Percentiles rank a stretch among this genome's conserved stretches.
Evolutionary conservation across 2,797 vertebrate species (phyloP).

Genomic region (Microcaecilia unicolor): DNA sequence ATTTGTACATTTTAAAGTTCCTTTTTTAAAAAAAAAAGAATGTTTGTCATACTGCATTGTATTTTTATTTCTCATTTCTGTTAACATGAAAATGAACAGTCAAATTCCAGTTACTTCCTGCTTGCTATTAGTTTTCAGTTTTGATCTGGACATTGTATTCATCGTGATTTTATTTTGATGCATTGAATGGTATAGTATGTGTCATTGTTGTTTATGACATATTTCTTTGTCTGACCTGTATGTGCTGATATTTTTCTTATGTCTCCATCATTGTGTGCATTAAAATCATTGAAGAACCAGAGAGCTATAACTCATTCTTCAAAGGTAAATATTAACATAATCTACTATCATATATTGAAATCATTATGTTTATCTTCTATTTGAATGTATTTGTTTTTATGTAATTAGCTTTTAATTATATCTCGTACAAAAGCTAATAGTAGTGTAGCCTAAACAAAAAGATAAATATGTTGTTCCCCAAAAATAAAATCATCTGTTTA

Average conservation of each 20-base stretch:
- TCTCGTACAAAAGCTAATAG: too few species aligned
- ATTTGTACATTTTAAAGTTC: slow-evolving; percentile 8
- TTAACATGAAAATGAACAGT: too few species aligned
- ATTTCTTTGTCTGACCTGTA: slow-evolving; percentile 63
- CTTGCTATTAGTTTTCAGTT: too few species aligned
- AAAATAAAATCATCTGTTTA: too few species aligned
- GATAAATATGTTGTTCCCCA: too few species aligned
- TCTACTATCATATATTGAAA: slow-evolving; percentile 41
- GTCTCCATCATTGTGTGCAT: slow-evolving; percentile 72
- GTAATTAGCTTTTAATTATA: too few species aligned
- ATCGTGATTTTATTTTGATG: slow-evolving; percentile 30
- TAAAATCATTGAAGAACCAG: slow-evolving; percentile 76
- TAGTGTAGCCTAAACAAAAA: too few species aligned
- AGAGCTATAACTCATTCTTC: slow-evolving; percentile 62
- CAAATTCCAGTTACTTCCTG: too few species aligned
- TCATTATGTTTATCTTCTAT: slow-evolving; percentile 27
- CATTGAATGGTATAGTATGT: slow-evolving; percentile 46
- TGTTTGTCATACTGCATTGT: slow-evolving; percentile 22
- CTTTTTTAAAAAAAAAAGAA: too few species aligned
- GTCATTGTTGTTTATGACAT: slow-evolving; percentile 52
- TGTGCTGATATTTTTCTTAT: slow-evolving; percentile 76
- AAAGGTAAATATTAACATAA: slow-evolving; percentile 77
- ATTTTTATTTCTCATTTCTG: too few species aligned
- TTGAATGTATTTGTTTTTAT: not conserved
- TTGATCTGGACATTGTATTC: slow-evolving; percentile 44